A percentile compares a stretch with the other conserved stretches of the same genome.
Conservation (phyloP, 2,113 vertebrate species). For the Odontophorus gujanensis region DNA sequence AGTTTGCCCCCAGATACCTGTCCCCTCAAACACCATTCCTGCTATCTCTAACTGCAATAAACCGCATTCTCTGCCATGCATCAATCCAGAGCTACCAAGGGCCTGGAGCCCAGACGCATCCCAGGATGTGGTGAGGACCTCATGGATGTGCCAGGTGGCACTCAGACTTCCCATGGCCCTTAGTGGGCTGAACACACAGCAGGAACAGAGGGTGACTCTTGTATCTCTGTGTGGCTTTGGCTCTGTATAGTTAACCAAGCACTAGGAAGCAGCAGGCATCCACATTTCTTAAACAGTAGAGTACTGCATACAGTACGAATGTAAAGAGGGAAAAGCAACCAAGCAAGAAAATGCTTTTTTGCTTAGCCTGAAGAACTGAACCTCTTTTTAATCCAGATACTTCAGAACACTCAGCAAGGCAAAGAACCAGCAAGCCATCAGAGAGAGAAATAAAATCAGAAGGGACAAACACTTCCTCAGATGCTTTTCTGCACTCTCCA, state of each 20-base stretch:
- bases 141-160: neutral
- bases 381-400: neutral
- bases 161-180: neutral
- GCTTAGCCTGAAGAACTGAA: neutral
- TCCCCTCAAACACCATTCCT: neutral
- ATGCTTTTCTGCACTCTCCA: neutral
- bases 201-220: rapidly evolving
- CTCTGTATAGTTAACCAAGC: neutral
- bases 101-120: neutral
- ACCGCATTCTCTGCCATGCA: neutral
- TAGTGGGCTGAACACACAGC: neutral
- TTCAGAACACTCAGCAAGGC: neutral
- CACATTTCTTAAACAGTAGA: neutral
- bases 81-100: neutral
- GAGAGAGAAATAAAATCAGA: neutral
- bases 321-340: neutral
- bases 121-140: neutral
- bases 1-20: neutral
- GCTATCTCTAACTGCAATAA: neutral
- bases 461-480: neutral
- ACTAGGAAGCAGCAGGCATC: neutral
- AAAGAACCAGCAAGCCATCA: neutral
- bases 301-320: neutral
- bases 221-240: rapidly evolving
- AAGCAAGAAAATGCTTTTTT: neutral